Evolutionary conservation across 2,797 vertebrate genomes (phyloP), one percentile per base, ranked within the genome.

Genomic region (Ceyx erithaca): DNA sequence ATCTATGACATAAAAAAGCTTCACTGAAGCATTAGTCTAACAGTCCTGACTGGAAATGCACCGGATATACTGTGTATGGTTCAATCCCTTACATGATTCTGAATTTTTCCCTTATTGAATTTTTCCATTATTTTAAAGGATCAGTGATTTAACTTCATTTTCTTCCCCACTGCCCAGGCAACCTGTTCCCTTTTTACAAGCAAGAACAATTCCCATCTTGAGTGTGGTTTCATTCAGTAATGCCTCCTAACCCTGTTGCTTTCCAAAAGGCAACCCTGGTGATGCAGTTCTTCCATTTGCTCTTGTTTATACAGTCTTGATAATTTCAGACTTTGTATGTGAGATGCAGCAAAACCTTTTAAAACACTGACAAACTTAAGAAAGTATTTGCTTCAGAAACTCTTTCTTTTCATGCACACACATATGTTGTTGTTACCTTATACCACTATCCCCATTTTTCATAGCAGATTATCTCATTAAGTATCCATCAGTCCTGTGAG

Each of bases 401-500:
- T 12, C 41, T 20, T 48, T 62, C 40, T 41, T 85, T 48, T 82
- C 49, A 54, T 18, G 52, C 52, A 37, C 21, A 37, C 41, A 54
- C 45, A 26, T 54, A 31, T n/a, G n/a, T 81, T 88, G n/a, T 84
- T 88, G 43, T 68, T 66, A 72, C 30, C 31, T 89, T 23, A 43
- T 61, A 61, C 23, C 31, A 10, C 43, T 17, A 22, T 9, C 6
- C 25, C 37, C 30, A 83, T 91, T 93, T 92, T 90, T 90, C 79
- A 59, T 52, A 64, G 64, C 6, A 52, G 54, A 45, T 90, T 68
- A 58, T 69, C 87, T 94, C 91, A 73, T 92, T 93, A 95, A 94
- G 77, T 58, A 91, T 43, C 51, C 81, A 87, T 89, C 81, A 68
- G 40, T 94, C 87, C 80, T 77, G 13, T 30, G 31, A 73, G 49